phyloP scores from a whole-genome alignment of 2,888 invertebrate species.

The Rhaphigaster nebulosa region DNA sequence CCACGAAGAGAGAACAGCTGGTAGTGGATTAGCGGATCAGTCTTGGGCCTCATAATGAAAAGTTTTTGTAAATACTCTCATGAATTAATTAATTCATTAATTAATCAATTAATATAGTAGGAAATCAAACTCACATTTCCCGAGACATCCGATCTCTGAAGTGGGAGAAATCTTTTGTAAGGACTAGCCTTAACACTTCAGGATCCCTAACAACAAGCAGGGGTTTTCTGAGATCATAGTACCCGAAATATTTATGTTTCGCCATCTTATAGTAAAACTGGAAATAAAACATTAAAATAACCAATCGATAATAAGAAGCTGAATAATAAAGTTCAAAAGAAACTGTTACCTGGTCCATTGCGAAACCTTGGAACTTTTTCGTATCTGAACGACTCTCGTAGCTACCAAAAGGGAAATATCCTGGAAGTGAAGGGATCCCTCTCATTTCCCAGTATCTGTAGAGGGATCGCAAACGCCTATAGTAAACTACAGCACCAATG shows the following conservation, averaged over 20 bases:
- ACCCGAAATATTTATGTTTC: constrained; percentile 56
- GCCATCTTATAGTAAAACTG: constrained; percentile 55
- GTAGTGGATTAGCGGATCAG: constrained; percentile 44
- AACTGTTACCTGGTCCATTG: constrained; percentile 3
- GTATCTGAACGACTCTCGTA: constrained; percentile 67
- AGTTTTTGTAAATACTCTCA: not conserved
- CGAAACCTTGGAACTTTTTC: constrained; percentile 33
- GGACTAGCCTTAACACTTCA: constrained; percentile 57
- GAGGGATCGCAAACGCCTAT: not conserved
- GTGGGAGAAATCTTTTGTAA: constrained; percentile 62
- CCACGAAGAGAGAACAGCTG: constrained; percentile 61
- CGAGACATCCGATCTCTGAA: constrained; percentile 54
- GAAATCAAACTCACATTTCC: constrained; percentile 65
- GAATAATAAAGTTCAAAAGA: too few species aligned
- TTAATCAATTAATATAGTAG: not conserved
- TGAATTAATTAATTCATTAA: not conserved
- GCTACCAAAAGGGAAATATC: not conserved
- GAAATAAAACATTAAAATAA: not conserved
- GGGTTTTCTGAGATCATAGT: constrained; percentile 51
- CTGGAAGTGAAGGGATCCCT: not conserved
- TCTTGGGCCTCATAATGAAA: not conserved
- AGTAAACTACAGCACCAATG: constrained; percentile 2
- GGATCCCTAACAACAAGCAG: constrained; percentile 59
- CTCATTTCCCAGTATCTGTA: constrained; percentile 27
- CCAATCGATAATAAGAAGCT: not conserved